Conservation (phyloP, 2,113 vertebrate genomes). For the Indicator indicator region DNA sequence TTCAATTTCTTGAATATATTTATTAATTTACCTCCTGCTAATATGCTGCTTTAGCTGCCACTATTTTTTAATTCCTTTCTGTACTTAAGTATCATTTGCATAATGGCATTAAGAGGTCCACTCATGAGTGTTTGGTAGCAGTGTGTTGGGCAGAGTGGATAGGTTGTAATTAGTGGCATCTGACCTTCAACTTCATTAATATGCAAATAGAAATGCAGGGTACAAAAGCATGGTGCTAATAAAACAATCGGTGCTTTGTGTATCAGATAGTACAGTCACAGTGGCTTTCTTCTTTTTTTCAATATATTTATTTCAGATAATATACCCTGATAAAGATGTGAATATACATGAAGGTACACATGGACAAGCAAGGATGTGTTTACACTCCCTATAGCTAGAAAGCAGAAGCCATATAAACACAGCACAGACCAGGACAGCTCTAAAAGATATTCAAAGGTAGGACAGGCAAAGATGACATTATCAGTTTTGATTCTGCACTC, state of each 20-base stretch:
- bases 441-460: neutral
- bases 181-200: slow-evolving; percentile 95
- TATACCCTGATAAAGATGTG: neutral
- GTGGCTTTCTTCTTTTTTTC: neutral
- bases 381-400: neutral
- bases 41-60: slow-evolving; percentile 74
- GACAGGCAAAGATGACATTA: neutral
- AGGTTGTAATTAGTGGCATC: slow-evolving; percentile 95
- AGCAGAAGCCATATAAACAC: neutral
- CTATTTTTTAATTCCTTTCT: slow-evolving; percentile 82
- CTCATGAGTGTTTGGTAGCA: slow-evolving; percentile 84
- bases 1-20: slow-evolving; percentile 78
- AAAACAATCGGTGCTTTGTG: neutral
- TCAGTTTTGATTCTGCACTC: neutral
- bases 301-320: neutral
- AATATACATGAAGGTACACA: neutral
- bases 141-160: slow-evolving; percentile 88
- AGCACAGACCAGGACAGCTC: neutral
- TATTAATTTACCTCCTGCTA: slow-evolving; percentile 82
- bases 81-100: slow-evolving; percentile 87
- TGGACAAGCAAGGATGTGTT: neutral
- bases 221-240: slow-evolving; percentile 61
- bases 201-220: slow-evolving; percentile 91
- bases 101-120: slow-evolving; percentile 92
- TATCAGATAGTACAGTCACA: neutral